Evolutionary conservation across 2,888 invertebrate species (phyloP), one percentile per base, ranked within the genome.

Genomic region (Liodrosophila aerea): DNA sequence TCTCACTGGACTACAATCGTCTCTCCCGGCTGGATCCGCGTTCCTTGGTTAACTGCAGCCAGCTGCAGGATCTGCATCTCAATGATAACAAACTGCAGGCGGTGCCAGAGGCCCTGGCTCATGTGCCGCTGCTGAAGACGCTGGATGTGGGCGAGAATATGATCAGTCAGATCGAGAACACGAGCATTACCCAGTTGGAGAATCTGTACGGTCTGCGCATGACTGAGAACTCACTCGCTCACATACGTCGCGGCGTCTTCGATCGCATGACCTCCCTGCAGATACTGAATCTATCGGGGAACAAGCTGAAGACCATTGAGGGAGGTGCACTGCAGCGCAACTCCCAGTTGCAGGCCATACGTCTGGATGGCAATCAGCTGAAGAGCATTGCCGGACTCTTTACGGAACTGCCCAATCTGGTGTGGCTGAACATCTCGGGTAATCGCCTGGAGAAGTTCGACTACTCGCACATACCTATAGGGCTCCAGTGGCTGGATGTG

Each of bases 131-230:
- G 85, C 92, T 98, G 76, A 93, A 95, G 88, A 96, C 96, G 49
- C 93, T 98, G 64, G 97, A 97, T 91, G 92, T 98, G 78, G 97
- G 97, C 64, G 97, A 97, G 90, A 98, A 98, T 91, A 92, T 93
- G 87, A 95, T 98, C 88, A 93, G 93, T 68, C 93, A 92, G 64
- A 91, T 98, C 58, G 95, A 95, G 69, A 94, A 95, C 80, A 94
- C 95, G 2, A 95, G 95, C 56, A 95, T 97, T 88, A 92, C 94
- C 57, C 95, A 95, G 57, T 93, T 98, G 92, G 94, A 93, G 84
- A 95, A 95, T 88, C 92, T 98, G 60, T 96, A 95, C 88, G 96
- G 96, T 33, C 91, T 98, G 69, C 93, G 97, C 73, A 92, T 98
- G 88, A 96, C 97, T 70, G 96, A 96, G 81, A 98, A 98, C 91